Base-by-base conservation (phyloP, 2,888 invertebrate genomes). In the Catotricha subobsoleta region DNA sequence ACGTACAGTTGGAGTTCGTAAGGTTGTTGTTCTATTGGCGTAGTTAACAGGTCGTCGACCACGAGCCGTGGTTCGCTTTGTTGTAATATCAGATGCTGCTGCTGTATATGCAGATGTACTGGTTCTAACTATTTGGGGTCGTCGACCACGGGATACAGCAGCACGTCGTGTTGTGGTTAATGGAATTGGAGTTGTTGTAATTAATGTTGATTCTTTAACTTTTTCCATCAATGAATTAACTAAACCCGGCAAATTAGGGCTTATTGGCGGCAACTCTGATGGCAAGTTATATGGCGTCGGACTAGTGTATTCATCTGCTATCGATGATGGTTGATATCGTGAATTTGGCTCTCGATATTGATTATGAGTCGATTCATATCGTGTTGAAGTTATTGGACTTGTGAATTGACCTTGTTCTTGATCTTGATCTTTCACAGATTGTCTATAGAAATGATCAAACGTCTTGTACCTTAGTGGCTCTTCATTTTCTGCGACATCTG, bases 221-320 rank as follows among this genome's bases (percentile, higher is more conserved):
- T 65, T 62, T 44, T 74, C 73, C 48, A 72, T 64, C 25, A 76
- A 56, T 23, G 71, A 69, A 50, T 74, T 74, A 0, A 75, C 69
- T 19, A 74, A 54, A 1, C 71, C 69, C 2, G 74, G 72, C 21
- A 74, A 59, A 47, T 70, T 69, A 0, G 72, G 68, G 13, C 68
- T 71, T 33, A 72, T 62, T 1, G 69, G 60, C 2, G 72, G 71
- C 16, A 73, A 53, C 47, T 72, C 67, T 1, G 68, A 65, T 3
- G 71, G 69, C 29, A 72, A 50, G 41, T 66, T 67, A 29, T 68
- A 71, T 0, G 36, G 15, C 2, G 36, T 71, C n/a, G n/a, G n/a
- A 10, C 25, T 25, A 5, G 38, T 28, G 19, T 38, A 28, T 15
- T 36, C 36, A 23, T 36, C 36, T 2, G 10, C 21, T 25, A 23